Conservation (phyloP, 2,113 vertebrate genomes). For the Tylochromis polylepis region DNA sequence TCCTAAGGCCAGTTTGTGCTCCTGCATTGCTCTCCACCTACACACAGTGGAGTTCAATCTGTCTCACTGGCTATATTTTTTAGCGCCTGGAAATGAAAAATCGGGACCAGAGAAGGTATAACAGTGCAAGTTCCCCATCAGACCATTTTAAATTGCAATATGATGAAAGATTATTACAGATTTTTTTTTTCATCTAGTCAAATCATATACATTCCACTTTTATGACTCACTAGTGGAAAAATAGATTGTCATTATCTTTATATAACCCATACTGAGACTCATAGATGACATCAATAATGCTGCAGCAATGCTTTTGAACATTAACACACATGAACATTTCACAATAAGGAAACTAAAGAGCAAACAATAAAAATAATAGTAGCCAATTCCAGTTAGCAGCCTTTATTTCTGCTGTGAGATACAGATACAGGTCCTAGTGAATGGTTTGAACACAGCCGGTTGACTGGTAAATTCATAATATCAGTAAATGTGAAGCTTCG, state of each 20-base stretch:
- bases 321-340: not conserved
- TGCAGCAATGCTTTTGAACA: not conserved
- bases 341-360: not conserved
- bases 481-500: not conserved
- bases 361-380: not conserved
- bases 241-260: not conserved
- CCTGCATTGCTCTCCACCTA: not conserved
- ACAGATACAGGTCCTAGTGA: not conserved
- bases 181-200: not conserved
- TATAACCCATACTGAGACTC: not conserved
- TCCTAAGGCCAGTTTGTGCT: not conserved
- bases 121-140: not conserved
- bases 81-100: not conserved
- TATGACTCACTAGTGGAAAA: not conserved
- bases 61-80: not conserved
- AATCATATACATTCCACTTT: not conserved
- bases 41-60: not conserved
- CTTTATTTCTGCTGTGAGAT: not conserved
- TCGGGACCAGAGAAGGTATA: not conserved
- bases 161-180: not conserved
- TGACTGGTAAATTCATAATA: not conserved
- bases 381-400: rapidly evolving
- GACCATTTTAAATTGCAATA: not conserved
- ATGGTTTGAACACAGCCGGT: not conserved
- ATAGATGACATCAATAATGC: not conserved